Base-by-base conservation (phyloP, 2,113 vertebrate genomes). In the Haemorhous mexicanus region DNA sequence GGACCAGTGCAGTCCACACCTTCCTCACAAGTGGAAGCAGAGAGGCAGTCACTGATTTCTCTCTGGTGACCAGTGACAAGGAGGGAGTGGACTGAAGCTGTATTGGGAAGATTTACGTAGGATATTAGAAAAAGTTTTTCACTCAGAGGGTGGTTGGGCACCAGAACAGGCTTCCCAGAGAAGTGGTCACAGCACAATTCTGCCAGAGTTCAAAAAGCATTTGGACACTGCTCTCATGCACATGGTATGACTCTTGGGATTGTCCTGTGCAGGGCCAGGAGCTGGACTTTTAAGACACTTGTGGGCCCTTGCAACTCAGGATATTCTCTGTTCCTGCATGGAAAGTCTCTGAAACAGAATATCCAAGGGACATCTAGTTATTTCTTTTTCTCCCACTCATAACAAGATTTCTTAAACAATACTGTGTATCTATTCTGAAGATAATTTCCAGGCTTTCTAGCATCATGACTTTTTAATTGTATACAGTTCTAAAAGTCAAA, bases 51-150 rank as follows among this genome's bases (percentile, higher is more conserved):
- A 62, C 26, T 35, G 47, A 32, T 62, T 39, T 33, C 20, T 67
- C 41, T 47, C 17, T 49, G 55, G 11, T 47, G 47, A 62, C 9
- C n/a, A 62, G 47, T 19, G 55, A 62, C 30, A 76, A 19, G 10
- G 44, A 7, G 9, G 0, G 0, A 55, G 21, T 28, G 15, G 21
- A 17, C 8, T 55, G 30, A 69, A 62, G 17, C 32, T 20, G 17
- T 32, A 30, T 16, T 39, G 30, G 30, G 17, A 50, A 47, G 47
- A 17, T 61, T 35, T 47, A 55, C 0, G 0, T 8, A 21, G n/a
- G 20, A 27, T 41, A 35, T 32, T 18, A 76, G 47, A 17, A 61
- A 47, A 53, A 10, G 3, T 14, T 53, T 68, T 61, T n/a, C 24
- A 41, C 7, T 21, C 26, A 69, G 41, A 62, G 30, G 2, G 11